A percentile compares a stretch with the other conserved stretches of the same genome.
Conservation (phyloP, 2,888 invertebrate genomes). For the Blastobasis adustella region DNA sequence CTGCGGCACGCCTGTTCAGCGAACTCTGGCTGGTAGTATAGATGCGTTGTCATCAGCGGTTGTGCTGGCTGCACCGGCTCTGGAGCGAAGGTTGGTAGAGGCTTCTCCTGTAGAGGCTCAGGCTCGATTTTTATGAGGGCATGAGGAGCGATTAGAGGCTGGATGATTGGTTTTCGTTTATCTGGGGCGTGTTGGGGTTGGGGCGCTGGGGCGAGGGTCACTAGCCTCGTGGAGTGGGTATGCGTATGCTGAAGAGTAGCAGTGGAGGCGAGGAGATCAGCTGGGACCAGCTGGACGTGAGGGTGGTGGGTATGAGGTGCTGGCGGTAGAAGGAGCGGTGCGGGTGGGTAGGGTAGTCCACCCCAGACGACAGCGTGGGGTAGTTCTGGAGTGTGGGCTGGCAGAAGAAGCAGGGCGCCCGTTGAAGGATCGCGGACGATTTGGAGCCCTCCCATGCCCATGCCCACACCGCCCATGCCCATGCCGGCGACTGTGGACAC, state of each 20-base stretch:
- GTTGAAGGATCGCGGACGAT: slow-evolving; percentile 89
- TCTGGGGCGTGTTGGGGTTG: slow-evolving; percentile 53
- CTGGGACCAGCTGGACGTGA: slow-evolving; percentile 79
- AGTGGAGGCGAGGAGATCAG: slow-evolving; percentile 78
- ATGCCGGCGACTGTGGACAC: slow-evolving; percentile 75
- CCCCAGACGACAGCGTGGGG: slow-evolving; percentile 86
- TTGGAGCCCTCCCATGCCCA: slow-evolving; percentile 87
- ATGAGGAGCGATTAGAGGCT: slow-evolving; percentile 62
- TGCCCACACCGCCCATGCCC: slow-evolving; percentile 43
- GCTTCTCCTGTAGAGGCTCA: slow-evolving; percentile 69
- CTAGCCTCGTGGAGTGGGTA: slow-evolving; percentile 79
- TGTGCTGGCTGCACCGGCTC: slow-evolving; percentile 58
- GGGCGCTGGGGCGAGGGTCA: slow-evolving; percentile 77
- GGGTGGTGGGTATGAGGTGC: slow-evolving; percentile 76
- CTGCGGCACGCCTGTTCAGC: slow-evolving; percentile 68
- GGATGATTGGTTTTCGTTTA: slow-evolving; percentile 66
- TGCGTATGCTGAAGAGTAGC: slow-evolving; percentile 80
- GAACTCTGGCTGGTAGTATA: slow-evolving; percentile 74
- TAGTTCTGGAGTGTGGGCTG: slow-evolving; percentile 82
- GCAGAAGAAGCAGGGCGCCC: slow-evolving; percentile 86
- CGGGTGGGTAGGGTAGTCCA: slow-evolving; percentile 71
- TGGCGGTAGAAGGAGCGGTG: slow-evolving; percentile 55
- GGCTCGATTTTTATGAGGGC: slow-evolving; percentile 83
- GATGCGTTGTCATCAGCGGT: slow-evolving; percentile 70
- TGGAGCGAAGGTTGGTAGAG: slow-evolving; percentile 51